Percentiles rank a stretch among this genome's conserved stretches.
Conservation (phyloP, 2,113 vertebrate species). For the Saguinus imperator region DNA sequence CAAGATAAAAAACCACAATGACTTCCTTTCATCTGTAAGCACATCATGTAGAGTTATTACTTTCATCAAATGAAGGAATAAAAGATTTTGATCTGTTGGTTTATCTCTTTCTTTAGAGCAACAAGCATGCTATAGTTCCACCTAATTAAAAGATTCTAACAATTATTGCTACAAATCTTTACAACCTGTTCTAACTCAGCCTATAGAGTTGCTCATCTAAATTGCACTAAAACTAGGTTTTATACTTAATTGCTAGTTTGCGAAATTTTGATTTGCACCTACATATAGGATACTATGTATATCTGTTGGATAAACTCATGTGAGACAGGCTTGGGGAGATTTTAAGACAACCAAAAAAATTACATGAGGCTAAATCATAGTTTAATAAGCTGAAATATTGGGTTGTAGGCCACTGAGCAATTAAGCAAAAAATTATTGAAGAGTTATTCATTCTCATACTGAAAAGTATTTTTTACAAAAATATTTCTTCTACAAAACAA, state of each 20-base stretch:
- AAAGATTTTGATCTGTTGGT: constrained; percentile 14
- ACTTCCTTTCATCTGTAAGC: constrained; percentile 46
- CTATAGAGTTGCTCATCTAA: not conserved
- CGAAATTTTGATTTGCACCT: constrained; percentile 23
- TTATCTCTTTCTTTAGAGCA: constrained; percentile 26
- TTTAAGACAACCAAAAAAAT: not conserved
- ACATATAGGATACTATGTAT: not conserved
- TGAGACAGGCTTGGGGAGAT: not conserved
- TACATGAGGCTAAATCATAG: not conserved
- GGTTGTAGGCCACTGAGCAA: not conserved
- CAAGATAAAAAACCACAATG: not conserved
- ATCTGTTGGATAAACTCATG: not conserved
- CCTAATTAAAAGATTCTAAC: constrained; percentile 35
- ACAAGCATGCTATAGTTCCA: not conserved
- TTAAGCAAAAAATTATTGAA: constrained; percentile 25
- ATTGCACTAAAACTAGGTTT: not conserved
- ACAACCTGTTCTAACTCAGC: not conserved
- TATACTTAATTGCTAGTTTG: constrained; percentile 2
- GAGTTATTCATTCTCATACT: not conserved
- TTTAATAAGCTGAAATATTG: constrained; percentile 25
- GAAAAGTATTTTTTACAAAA: constrained; percentile 1
- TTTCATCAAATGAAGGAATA: constrained; percentile 49
- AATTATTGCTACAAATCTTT: constrained; percentile 41
- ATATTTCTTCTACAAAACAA: not conserved
- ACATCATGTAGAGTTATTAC: constrained; percentile 19